These are phyloP conservation scores for Hepsetus odoe DNA, from an alignment of 2,113 vertebrate genomes.

Conservation along the genomic window DNA sequence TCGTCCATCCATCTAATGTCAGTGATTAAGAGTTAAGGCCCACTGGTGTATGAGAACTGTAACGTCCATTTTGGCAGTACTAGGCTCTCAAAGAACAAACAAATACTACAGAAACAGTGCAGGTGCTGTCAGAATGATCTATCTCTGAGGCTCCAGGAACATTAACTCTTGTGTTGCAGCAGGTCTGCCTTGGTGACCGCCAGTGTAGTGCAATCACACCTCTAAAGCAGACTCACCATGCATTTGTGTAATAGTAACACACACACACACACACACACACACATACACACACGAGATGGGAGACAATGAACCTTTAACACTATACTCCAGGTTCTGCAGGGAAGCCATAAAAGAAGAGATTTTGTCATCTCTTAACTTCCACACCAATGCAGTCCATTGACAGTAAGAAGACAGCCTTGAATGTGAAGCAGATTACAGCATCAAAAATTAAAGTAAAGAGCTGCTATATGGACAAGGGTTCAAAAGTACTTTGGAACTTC, in stretches of 20 bases:
- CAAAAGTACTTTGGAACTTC: no score
- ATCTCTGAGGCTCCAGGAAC: constrained; percentile 13
- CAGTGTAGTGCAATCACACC: not conserved
- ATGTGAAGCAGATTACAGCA: constrained; percentile 18
- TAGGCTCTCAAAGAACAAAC: not conserved
- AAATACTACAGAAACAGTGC: constrained; percentile 5
- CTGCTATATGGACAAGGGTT: no score
- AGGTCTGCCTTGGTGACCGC: not conserved
- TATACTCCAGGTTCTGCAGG: not conserved
- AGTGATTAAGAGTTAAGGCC: constrained; percentile 26
- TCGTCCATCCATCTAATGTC: constrained; percentile 32
- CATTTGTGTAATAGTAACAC: not conserved
- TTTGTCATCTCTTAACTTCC: not conserved
- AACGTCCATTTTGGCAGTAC: constrained; percentile 28
- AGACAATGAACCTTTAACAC: constrained; percentile 5
- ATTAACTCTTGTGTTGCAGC: not conserved
- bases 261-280: not conserved
- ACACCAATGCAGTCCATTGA: not conserved
- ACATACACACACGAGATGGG: no score
- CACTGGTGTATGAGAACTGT: constrained; percentile 33
- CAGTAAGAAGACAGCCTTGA: constrained; percentile 1
- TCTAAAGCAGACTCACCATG: not conserved
- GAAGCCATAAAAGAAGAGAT: not conserved
- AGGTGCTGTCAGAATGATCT: constrained; percentile 17
- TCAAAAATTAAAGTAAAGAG: not conserved